Base-by-base conservation (phyloP, 2,888 invertebrate genomes). In the Callosobruchus maculatus region DNA sequence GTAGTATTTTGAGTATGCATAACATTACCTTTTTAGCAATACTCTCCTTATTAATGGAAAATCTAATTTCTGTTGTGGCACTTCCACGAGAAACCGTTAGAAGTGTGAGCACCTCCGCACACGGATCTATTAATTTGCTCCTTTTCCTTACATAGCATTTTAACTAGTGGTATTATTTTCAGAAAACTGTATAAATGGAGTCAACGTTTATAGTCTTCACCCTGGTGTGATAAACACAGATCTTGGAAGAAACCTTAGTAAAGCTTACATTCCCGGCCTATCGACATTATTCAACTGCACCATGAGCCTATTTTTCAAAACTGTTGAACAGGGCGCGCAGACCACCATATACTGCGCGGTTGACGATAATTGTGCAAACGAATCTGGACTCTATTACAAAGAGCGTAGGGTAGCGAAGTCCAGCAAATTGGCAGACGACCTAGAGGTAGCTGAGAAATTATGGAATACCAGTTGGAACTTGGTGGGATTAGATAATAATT, bases 141-240 rank as follows among this genome's bases (percentile, higher is more conserved):
- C n/a, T n/a, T n/a, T n/a, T n/a, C n/a, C n/a, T n/a, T n/a, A n/a
- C n/a, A n/a, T n/a, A n/a, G n/a, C n/a, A n/a, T n/a, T 13, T 13
- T 49, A 18, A 49, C 49, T 18, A 13, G 31, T 71, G 72, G 68
- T 74, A 72, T 74, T 75, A 49, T 49, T 76, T 84, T 71, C 72
- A 86, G 86, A 82, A 67, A 80, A 82, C n/a, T 79, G 82, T 21
- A 81, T 86, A 3, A 75, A 80, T 22, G 91, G 90, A 1, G 90
- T 95, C 0, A 92, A 90, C 66, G 91, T 91, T 0, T 94, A 94
- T 85, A 88, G 91, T 73, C 85, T 93, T 0, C 94, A 95, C 83
- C 94, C 94, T 0, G 94, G 94, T 0, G 88, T 93, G 0, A 92
- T 94, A 71, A 89, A 90, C 78, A 95, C 96, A 0, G 95, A 95